A percentile compares a stretch with the other conserved stretches of the same genome.
phyloP scores from a whole-genome alignment of 1,140 invertebrate species.

The Acromyrmex heyeri region DNA sequence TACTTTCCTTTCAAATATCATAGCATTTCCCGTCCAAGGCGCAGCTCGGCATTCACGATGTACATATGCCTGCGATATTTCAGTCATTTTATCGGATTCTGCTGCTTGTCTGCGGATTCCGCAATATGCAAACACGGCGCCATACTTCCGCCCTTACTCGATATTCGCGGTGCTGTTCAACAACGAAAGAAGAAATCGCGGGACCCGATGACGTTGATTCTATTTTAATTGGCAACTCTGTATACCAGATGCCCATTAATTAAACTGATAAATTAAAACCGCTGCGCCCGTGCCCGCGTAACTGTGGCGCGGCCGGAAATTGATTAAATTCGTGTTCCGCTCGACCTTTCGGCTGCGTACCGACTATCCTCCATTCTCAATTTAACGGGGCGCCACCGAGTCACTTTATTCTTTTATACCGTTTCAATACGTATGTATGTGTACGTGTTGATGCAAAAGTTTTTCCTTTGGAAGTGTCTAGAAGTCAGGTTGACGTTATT shows the following conservation, averaged over 20 bases:
- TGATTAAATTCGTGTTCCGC: conserved; percentile 46
- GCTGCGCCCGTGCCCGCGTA: background rate
- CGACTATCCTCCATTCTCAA: conserved; percentile 4
- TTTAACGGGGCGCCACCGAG: conserved; percentile 21
- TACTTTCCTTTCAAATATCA: background rate
- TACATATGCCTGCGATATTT: conserved; percentile 22
- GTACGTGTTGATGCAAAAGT: background rate
- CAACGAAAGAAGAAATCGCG: conserved; percentile 26
- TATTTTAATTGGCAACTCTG: conserved; percentile 51
- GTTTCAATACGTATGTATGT: background rate
- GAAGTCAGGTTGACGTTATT: background rate
- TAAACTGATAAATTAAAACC: conserved; percentile 60
- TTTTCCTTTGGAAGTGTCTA: background rate
- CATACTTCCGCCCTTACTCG: background rate
- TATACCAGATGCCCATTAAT: conserved; percentile 51
- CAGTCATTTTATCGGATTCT: conserved; percentile 46
- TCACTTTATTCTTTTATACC: conserved; percentile 1
- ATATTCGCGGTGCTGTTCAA: conserved; percentile 9
- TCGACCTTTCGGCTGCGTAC: conserved; percentile 14
- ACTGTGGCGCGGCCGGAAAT: conserved; percentile 38
- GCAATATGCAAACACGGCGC: conserved; percentile 23
- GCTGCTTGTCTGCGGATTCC: conserved; percentile 35
- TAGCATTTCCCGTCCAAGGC: conserved; percentile 18
- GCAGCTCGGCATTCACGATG: background rate
- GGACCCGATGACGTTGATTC: conserved; percentile 44